phyloP scores from a whole-genome alignment of 1,140 invertebrate genomes.

The Papilio glaucus region DNA sequence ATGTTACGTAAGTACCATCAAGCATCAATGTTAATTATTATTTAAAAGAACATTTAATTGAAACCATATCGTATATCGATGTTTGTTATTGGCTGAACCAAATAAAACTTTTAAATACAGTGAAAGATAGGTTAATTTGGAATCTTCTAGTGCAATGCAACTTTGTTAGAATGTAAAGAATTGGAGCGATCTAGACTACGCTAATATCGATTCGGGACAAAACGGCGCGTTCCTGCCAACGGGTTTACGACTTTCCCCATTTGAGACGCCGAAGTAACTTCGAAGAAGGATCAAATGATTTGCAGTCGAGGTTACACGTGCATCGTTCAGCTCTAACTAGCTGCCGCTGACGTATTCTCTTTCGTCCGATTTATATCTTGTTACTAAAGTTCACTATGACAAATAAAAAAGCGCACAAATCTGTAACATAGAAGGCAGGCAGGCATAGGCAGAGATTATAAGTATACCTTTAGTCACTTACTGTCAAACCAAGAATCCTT shows the following conservation, averaged over 20 bases:
- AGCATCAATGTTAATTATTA: too few species aligned
- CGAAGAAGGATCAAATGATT: constrained; percentile 26
- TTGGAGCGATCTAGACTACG: background rate
- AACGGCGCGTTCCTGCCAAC: background rate
- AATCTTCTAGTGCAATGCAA: constrained; percentile 7
- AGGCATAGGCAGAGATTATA: too few species aligned
- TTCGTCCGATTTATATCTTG: background rate
- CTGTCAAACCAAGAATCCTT: too few species aligned
- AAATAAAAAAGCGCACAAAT: too few species aligned
- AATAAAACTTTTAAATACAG: background rate
- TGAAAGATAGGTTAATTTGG: background rate
- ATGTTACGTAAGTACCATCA: background rate
- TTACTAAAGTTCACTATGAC: too few species aligned
- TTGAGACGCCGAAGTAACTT: background rate
- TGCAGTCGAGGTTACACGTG: constrained; percentile 29
- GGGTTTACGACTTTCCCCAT: constrained; percentile 28
- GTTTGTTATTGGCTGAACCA: background rate
- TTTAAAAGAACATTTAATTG: too few species aligned
- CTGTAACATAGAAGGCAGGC: too few species aligned
- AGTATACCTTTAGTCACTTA: too few species aligned
- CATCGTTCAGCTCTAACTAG: background rate
- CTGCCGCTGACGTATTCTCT: constrained; percentile 4
- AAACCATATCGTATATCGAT: background rate
- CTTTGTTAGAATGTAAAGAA: constrained; percentile 15
- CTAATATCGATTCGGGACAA: constrained; percentile 32